Conservation (phyloP, 2,113 vertebrate genomes). For the Emydura subglobosa region DNA sequence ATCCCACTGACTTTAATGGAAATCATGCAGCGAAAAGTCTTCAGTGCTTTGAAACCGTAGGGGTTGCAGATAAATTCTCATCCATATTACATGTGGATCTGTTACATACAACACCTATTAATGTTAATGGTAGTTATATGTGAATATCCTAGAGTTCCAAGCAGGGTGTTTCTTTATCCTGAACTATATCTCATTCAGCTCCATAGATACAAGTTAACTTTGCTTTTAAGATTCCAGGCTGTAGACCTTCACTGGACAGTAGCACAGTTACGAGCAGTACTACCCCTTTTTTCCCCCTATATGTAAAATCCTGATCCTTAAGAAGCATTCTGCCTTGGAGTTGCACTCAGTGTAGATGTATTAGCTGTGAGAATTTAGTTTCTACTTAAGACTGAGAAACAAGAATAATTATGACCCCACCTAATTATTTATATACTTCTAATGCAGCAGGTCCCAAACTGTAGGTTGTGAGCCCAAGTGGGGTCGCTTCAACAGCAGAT, state of each 20-base stretch:
- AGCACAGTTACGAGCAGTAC: neutral
- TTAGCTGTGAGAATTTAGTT: neutral
- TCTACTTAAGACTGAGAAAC: neutral
- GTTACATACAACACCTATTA: neutral
- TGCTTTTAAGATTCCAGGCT: neutral
- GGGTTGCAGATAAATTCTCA: neutral
- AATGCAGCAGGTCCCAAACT: too few relatives aligned
- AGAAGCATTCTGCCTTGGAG: neutral
- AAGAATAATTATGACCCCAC: neutral
- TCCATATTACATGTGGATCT: neutral
- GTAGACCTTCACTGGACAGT: accelerated
- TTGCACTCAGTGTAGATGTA: neutral
- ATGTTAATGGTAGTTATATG: neutral
- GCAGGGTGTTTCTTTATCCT: neutral
- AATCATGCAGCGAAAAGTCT: neutral
- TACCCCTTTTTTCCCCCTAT: neutral
- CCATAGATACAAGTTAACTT: neutral
- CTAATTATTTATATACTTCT: neutral
- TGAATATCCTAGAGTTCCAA: neutral
- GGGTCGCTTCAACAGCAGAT: too few relatives aligned
- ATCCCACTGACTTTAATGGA: slow-evolving; percentile 18
- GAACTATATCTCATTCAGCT: neutral
- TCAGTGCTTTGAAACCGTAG: neutral
- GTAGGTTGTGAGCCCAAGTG: neutral
- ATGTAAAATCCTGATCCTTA: neutral